Evolutionary conservation across 2,113 vertebrate genomes (phyloP).

Genomic region (Solenodon paradoxus): DNA sequence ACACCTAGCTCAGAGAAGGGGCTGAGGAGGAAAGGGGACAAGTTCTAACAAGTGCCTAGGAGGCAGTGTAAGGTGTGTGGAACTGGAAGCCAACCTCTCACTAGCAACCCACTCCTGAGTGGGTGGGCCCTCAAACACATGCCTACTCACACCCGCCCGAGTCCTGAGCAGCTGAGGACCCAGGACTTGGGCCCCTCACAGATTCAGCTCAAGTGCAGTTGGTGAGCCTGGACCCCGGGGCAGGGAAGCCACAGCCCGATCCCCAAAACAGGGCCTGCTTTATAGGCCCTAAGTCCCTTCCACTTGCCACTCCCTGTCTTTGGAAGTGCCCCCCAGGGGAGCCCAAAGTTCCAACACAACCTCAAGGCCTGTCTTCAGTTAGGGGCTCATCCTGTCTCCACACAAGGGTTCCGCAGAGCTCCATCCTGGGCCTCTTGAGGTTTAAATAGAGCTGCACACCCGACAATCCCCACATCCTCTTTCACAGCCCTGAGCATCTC

Average conservation of each 20-base stretch:
- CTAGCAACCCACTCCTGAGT: background rate
- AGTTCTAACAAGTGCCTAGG: too few species aligned
- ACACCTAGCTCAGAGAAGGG: background rate
- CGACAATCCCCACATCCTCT: background rate
- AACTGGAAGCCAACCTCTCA: background rate
- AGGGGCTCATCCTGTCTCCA: background rate
- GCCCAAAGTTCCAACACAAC: background rate
- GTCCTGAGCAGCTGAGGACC: background rate
- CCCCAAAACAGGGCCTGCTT: background rate
- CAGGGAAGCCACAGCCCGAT: background rate
- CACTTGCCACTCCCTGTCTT: background rate
- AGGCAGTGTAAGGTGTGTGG: background rate
- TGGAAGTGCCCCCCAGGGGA: background rate
- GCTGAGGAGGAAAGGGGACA: background rate
- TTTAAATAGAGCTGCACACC: background rate
- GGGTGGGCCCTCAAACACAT: rapidly evolving
- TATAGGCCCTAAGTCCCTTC: background rate
- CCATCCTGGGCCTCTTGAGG: background rate
- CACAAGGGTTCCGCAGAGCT: background rate
- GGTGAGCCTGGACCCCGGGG: background rate
- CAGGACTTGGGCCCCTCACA: background rate
- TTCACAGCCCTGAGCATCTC: background rate
- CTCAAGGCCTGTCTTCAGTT: rapidly evolving
- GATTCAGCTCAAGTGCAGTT: background rate
- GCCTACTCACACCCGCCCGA: background rate